Evolutionary conservation across 2,888 invertebrate species (phyloP), one percentile per base, ranked within the genome.

Genomic region (Melipona beecheii): DNA sequence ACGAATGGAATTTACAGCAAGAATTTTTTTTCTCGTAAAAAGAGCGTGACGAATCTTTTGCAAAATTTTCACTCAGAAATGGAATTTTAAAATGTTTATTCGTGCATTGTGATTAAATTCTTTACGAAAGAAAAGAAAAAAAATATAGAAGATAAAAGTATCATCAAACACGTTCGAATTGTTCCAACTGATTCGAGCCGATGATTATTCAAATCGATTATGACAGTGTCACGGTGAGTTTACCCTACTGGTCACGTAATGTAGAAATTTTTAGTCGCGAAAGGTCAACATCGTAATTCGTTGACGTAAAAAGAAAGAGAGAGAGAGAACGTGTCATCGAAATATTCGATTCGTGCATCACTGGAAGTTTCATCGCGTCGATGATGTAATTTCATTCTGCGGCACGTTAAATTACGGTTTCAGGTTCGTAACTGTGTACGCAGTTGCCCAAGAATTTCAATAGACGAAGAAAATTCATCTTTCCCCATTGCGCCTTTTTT

Each of bases 261-360:
- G 52, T 62, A 69, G 86, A 79, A 78, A 79, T 89, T 87, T 87
- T 87, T 77, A 78, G 64, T 11, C 60, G 49, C 43, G 60, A 89
- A 89, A 89, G 89, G 89, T 89, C 87, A 87, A 54, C 66, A 65
- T 11, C 52, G 58, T 70, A 69, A 72, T 78, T 75, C 43, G 11
- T 43, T 60, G 62, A 64, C 74, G 43, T 83, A 86, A 87, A 88
- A 81, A 81, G 19, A 60, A 19, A 27, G 43, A 43, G 9, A 43
- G 43, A 43, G 9, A 36, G 9, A 36, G 19, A 52, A 75, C 75
- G 36, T 27, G 31, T 73, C 78, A 65, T 81, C 83, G 78, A 89
- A 87, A 83, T 86, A 77, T 78, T 85, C 73, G 75, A 82, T 72
- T 85, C 84, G 79, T 68, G 56, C 73, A 62, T 86, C 83, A 73